Base-by-base conservation (phyloP, 1,140 invertebrate species). In the Plectus sambesii region DNA sequence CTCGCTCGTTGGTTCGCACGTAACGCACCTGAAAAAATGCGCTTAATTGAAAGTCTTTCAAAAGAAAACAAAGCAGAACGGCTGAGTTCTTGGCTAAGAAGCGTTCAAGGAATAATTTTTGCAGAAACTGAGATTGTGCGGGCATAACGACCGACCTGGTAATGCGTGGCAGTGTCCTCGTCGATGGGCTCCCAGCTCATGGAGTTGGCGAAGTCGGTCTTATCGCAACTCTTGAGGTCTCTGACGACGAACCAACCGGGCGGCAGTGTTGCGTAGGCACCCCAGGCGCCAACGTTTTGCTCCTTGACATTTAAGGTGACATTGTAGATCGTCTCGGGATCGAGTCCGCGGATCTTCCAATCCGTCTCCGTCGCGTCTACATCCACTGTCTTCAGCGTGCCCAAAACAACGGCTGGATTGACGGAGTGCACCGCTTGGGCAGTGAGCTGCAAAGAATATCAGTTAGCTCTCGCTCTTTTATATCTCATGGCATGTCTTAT, bases 131-230 rank as follows among this genome's bases (percentile, higher is more conserved):
- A n/a, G n/a, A n/a, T n/a, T n/a, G n/a, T n/a, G n/a, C n/a, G n/a
- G n/a, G n/a, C n/a, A n/a, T n/a, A n/a, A n/a, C n/a, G n/a, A 59
- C 22, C 5, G 27, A 59, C 56, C 45, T 67, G 64, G 36, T 67
- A 67, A 30, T 69, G 55, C 19, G 67, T 47, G 20, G 63, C 66
- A 43, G 58, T 48, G 39, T 62, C 46, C 30, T 61, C 29, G 23
- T 66, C 63, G 5, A 67, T 54, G 22, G 64, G 64, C 22, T 69
- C 63, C 61, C 63, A 69, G 29, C 55, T 66, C 53, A 67, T 60
- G 9, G 66, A 63, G 22, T 59, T 60, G 33, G 64, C 64, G 47
- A 50, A 58, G 25, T 58, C 47, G 4, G 66, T 67, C 41, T 55
- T 47, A 42, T 67, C 64, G 46, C 64, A 67, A 42, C 68, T 58